Percentiles rank a stretch among this genome's conserved stretches.
Evolutionary conservation across 2,113 vertebrate species (phyloP).

Genomic region (Clinocottus analis): DNA sequence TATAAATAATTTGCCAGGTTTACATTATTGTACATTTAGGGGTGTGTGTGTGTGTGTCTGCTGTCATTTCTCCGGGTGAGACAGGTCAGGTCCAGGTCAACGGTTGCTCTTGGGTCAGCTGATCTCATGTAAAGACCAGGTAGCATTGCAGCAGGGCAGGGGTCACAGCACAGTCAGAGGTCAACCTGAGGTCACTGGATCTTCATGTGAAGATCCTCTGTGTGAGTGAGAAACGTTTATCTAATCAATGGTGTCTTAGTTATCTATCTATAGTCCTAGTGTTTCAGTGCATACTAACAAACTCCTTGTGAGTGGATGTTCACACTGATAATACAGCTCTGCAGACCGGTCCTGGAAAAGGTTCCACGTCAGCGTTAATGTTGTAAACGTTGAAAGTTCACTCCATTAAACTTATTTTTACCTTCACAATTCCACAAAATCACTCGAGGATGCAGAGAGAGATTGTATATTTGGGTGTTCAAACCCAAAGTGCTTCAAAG

Average conservation of each 20-base stretch:
- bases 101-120: conserved; percentile 1
- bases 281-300: not conserved
- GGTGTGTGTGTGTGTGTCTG: not conserved
- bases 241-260: not conserved
- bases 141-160: not conserved
- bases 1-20: conserved; percentile 5
- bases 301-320: not conserved
- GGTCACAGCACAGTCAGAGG: conserved; percentile 8
- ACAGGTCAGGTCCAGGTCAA: conserved; percentile 27
- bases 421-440: conserved; percentile 14
- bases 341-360: not conserved
- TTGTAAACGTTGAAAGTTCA: not conserved
- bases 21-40: not conserved
- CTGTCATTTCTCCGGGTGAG: not conserved
- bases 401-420: conserved; percentile 1
- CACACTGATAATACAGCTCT: not conserved
- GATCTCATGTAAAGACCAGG: conserved; percentile 16
- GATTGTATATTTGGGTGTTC: no score
- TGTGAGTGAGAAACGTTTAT: not conserved
- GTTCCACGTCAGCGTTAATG: not conserved
- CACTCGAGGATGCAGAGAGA: conserved; percentile 9
- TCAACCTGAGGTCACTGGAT: conserved; percentile 16
- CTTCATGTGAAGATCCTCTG: not conserved
- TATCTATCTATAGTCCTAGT: not conserved
- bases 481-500: conserved; percentile 57